Base-by-base conservation (phyloP, 2,797 vertebrate species). In the Cyclopterus lumpus region DNA sequence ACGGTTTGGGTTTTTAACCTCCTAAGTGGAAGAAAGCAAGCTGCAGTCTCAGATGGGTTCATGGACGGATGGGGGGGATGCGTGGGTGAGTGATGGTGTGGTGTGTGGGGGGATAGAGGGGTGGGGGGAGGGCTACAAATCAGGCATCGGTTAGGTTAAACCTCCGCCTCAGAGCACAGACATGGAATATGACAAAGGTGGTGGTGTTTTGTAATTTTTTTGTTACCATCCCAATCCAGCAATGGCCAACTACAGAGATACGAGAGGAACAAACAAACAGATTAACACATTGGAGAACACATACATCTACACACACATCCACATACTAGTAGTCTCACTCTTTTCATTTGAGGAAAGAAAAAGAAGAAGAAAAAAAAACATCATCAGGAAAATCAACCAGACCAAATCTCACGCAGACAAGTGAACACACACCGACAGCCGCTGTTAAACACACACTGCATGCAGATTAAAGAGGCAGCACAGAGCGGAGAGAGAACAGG, bases 11-110 rank as follows among this genome's bases (percentile, higher is more conserved):
- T 88, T 92, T 93, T 91, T 94, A 93, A 93, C 92, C 92, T 93
- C 86, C 93, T 93, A 92, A 94, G 89, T 93, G 87, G 89, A 85
- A 87, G 83, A 90, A 91, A 85, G 91, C 91, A 92, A 92, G 88
- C 85, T 83, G 80, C 75, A 53, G 86, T 90, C 86, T 92, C 82
- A 75, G 70, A 88, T 89, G 89, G 73, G 73, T 82, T 84, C 71
- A 85, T 81, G 88, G 78, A 76, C 81, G 61, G 68, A 80, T 65
- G 73, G 28, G 42, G 38, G 55, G 46, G 60, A 6, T 24, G 66
- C 2, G 11, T 64, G 62, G 61, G 80, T 55, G 67, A 63, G 71
- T 63, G 75, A 44, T 42, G 57, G 65, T 30, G 75, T 60, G 72
- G 60, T 62, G 34, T 40, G 53, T 32, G 32, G 11, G 10, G 38